phyloP scores from a whole-genome alignment of 2,888 invertebrate species.

The Habroteleia sp. region DNA sequence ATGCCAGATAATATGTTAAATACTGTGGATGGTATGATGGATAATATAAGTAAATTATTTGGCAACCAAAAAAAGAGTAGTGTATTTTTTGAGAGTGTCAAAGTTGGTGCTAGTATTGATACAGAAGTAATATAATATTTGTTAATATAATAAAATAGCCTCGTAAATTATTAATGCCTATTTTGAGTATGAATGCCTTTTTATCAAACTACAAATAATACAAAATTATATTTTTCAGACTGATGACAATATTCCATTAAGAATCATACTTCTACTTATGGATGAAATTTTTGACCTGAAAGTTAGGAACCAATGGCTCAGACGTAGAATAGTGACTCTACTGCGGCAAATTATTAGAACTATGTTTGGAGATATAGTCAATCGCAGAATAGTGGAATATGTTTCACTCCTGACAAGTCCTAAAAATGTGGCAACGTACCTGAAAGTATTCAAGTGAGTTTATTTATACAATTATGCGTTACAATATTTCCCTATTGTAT shows the following conservation, averaged over 20 bases:
- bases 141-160: conserved; percentile 3
- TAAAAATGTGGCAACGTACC: conserved; percentile 92
- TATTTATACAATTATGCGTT: conserved; percentile 4
- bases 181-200: too few relatives aligned
- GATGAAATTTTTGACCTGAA: conserved; percentile 93
- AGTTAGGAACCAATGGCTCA: conserved; percentile 90
- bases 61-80: conserved; percentile 81
- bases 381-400: conserved; percentile 92
- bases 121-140: conserved; percentile 79
- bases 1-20: conserved; percentile 94
- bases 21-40: conserved; percentile 92
- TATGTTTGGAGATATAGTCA: conserved; percentile 91
- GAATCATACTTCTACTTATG: conserved; percentile 89
- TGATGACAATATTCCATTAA: conserved; percentile 89
- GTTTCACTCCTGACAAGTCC: conserved; percentile 93
- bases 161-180: too few relatives aligned
- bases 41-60: conserved; percentile 90
- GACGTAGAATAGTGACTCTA: conserved; percentile 88
- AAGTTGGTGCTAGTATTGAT: conserved; percentile 83
- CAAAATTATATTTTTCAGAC: conserved; percentile 82
- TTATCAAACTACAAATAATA: too few relatives aligned
- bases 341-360: conserved; percentile 89
- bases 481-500: too few relatives aligned
- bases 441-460: conserved; percentile 90
- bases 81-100: conserved; percentile 81